Percentiles rank a stretch among this genome's conserved stretches.
These are phyloP conservation scores for Thoracochromis brauschi DNA, from an alignment of 2,113 vertebrate genomes.

Conservation along the genomic window DNA sequence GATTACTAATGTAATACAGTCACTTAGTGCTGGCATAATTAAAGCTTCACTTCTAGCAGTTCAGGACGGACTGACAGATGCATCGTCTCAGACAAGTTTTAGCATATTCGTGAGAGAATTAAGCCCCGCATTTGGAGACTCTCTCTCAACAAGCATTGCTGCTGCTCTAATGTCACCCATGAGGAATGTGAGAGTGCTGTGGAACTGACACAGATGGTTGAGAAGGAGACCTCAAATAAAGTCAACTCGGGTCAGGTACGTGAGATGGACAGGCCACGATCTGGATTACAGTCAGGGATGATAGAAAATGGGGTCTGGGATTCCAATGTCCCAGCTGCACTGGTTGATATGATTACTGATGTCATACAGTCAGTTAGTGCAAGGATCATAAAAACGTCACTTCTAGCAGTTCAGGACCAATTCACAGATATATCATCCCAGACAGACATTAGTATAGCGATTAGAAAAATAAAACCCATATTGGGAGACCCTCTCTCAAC, in stretches of 20 bases:
- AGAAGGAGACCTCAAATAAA: not conserved
- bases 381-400: not conserved
- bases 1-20: too few relatives aligned
- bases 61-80: too few relatives aligned
- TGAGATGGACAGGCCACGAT: not conserved
- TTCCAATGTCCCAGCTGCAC: not conserved
- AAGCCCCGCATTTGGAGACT: too few relatives aligned
- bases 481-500: too few relatives aligned
- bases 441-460: not conserved
- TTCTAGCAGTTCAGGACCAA: not conserved
- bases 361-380: not conserved
- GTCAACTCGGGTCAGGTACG: not conserved
- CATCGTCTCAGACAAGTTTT: too few relatives aligned
- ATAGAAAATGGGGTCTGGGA: not conserved
- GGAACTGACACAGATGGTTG: too few relatives aligned
- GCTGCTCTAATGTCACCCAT: too few relatives aligned
- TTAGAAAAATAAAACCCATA: not conserved
- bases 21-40: too few relatives aligned
- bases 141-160: too few relatives aligned
- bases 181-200: too few relatives aligned
- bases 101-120: too few relatives aligned
- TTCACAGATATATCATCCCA: not conserved
- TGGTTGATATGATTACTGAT: not conserved
- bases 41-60: too few relatives aligned
- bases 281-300: not conserved